Evolutionary conservation across 2,888 invertebrate genomes (phyloP).

Genomic region (Lepas anatifera): DNA sequence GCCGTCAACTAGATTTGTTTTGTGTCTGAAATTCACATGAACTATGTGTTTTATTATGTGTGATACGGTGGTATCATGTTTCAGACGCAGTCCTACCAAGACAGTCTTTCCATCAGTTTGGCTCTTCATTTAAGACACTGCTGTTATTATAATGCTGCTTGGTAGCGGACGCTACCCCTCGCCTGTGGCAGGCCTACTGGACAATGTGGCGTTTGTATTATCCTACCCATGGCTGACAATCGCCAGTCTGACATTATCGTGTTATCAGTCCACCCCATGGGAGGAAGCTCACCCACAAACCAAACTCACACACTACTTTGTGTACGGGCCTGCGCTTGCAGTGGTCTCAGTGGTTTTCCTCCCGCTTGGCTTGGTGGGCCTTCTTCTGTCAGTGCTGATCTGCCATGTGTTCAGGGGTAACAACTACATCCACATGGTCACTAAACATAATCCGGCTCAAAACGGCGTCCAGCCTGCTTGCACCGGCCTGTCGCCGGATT

Average conservation of each 20-base stretch:
- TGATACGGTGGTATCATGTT: too few relatives aligned
- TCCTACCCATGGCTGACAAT: conserved; percentile 21
- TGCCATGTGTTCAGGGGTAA: neutral
- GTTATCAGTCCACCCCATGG: conserved; percentile 23
- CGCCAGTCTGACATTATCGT: conserved; percentile 21
- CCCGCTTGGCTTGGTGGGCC: neutral
- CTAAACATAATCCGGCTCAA: neutral
- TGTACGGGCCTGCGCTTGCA: neutral
- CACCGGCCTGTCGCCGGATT: neutral
- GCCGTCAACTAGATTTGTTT: too few relatives aligned
- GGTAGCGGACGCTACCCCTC: neutral
- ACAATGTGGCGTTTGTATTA: neutral
- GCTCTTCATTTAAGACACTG: too few relatives aligned
- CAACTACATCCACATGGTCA: neutral
- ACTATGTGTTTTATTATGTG: too few relatives aligned
- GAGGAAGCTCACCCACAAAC: conserved; percentile 20
- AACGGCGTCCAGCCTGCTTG: neutral
- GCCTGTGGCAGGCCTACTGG: neutral
- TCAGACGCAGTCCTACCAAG: too few relatives aligned
- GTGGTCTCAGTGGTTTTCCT: neutral
- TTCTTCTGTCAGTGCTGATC: neutral
- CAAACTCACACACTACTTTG: neutral
- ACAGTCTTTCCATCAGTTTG: too few relatives aligned
- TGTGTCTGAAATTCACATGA: too few relatives aligned
- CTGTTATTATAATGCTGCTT: neutral